Evolutionary conservation across 1,140 invertebrate species (phyloP), one percentile per base, ranked within the genome.

Genomic region (Pomacea maculata): DNA sequence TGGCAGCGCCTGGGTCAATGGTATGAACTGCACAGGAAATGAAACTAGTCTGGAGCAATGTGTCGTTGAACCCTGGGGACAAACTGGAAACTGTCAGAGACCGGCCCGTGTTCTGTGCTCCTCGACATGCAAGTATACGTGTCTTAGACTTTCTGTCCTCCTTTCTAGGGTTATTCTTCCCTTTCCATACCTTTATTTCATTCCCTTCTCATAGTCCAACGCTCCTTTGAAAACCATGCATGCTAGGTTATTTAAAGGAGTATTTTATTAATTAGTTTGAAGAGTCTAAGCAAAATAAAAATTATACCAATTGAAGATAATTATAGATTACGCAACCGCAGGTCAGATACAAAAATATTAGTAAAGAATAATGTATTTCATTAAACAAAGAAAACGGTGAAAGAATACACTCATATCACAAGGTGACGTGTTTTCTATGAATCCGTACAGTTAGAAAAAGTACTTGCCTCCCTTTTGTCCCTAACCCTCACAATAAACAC

Each of bases 1-100:
- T 19, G 74, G 68, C 29, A 70, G 67, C 63, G 92, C 93, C 61
- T 93, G 95, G 89, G 94, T 96, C 85, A 95, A 95, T 85, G 94
- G 95, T 80, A 63, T 86, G 29, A 86, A 84, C 76, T 87, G 87
- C 79, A 85, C 78, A 21, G 86, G 85, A 14, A 82, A 61, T 10
- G 86, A 88, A 72, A 79, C 63, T 9, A 84, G 80, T 61, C 78
- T 87, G 21, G 80, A 87, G 15, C 54, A 86, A 17, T 88, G 86
- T 84, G 85, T 83, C 5, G 61, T 77, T 15, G 80, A 79, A 25
- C 79, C 80, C 14, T 87, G 85, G 87, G 87, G 87, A n/a, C 68
- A 80, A 70, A 82, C 83, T 6, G 79, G 78, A 15, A 75, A 83
- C n/a, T 84, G 83, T 7, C 87, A 83, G 80, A 81, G 74, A 71